Evolutionary conservation across 2,888 invertebrate species (phyloP).

Genomic region (Aporophyla nigra): DNA sequence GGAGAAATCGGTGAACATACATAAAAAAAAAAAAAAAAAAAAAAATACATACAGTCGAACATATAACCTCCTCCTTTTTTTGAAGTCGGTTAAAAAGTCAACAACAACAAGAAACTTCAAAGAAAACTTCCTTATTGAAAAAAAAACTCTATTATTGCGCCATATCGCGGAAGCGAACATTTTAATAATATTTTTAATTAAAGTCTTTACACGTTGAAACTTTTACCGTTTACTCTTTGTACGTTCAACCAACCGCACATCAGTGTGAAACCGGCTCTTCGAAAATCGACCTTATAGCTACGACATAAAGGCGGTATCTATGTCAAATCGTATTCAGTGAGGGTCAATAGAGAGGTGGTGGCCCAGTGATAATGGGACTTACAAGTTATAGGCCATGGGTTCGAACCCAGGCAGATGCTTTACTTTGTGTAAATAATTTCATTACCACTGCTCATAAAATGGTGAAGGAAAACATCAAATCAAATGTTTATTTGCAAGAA

Average conservation of each 20-base stretch:
- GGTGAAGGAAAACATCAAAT: no score
- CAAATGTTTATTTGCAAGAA: no score
- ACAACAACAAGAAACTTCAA: background rate
- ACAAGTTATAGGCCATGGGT: no score
- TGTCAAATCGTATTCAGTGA: background rate
- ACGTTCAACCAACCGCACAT: background rate
- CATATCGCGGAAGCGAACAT: constrained; percentile 2
- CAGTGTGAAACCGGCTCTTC: background rate
- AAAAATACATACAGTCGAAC: no score
- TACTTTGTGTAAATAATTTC: no score
- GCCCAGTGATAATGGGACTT: no score
- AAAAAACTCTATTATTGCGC: background rate
- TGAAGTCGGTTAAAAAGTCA: no score
- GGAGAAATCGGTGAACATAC: no score
- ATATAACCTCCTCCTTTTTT: no score
- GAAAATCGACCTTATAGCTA: background rate
- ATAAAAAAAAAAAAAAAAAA: no score
- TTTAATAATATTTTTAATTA: constrained; percentile 22
- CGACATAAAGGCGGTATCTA: background rate
- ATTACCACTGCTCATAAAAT: no score
- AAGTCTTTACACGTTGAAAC: constrained; percentile 5
- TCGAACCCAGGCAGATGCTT: no score
- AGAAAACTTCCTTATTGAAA: background rate
- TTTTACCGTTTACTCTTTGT: background rate
- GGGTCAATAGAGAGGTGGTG: background rate